Evolutionary conservation across 2,797 vertebrate genomes (phyloP), one percentile per base, ranked within the genome.

Genomic region (Pterois miles): DNA sequence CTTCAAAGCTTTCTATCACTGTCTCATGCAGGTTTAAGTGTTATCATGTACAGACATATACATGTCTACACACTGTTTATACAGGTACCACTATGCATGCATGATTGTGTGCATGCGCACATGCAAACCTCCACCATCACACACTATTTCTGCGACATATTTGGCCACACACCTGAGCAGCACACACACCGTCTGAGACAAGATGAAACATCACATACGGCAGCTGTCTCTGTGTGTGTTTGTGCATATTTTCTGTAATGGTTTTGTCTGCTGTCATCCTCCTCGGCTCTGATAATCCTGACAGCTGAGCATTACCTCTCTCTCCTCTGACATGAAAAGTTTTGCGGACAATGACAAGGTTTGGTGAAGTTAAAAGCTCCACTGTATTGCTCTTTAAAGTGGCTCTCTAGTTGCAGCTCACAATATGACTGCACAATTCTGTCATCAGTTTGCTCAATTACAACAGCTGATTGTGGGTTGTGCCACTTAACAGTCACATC

Each of bases 161-260:
- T 52, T 60, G 40, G 18, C 34, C 34, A 63, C 56, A 56, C n/a
- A 48, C 46, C 34, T 34, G 38, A 68, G 81, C 66, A 57, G 54
- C 50, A 31, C 20, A 67, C 46, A 29, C 22, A 43, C 16, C 5
- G 27, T 11, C 68, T 31, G 53, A 56, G 73, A 71, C 76, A 29
- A 72, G 68, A 81, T 76, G 63, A 73, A 84, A 86, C 72, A 77
- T 67, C 74, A 22, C 13, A 4, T 25, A 8, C 31, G 29, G 59
- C 46, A 33, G 48, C 8, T 25, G 34, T 58, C 33, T n/a, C 59
- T 52, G 56, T 36, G 53, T 69, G 65, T 38, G n/a, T 63, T 46
- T 77, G 50, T 73, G 29, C 67, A 53, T 60, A 48, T 46, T 77
- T 59, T n/a, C 56, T 33, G 25, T 68, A 53, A 50, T 50, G 29